Evolutionary conservation across 2,113 vertebrate species (phyloP), one percentile per base, ranked within the genome.

Genomic region (Rhinopomastus cyanomelas): DNA sequence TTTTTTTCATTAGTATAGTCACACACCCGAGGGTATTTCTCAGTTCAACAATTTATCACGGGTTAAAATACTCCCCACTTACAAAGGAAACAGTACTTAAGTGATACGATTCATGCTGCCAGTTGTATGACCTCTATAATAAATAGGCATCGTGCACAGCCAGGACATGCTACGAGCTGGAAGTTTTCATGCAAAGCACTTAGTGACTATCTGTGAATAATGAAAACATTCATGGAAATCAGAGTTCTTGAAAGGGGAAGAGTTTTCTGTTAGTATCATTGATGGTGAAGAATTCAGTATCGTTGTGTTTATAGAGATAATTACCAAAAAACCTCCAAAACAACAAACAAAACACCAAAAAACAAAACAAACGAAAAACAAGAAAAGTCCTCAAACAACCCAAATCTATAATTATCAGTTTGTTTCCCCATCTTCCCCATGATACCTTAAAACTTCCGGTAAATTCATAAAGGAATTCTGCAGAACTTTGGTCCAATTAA

Each of bases 111-210:
- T 95, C 56, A 8, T 37, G 51, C 46, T 87, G 32, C 42, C 29
- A 62, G 5, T 48, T 32, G 56, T 13, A 37, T 17, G 55, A 39
- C 74, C 59, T 76, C 71, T 62, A 7, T 73, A 76, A 69, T 62
- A 76, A 76, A 73, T 17, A 53, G 56, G 36, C 67, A 77, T 14
- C 67, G 21, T 6, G 16, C 74, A 23, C 44, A 66, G 61, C 15
- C 52, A 56, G 76, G 77, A 87, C 69, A 8, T 4, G 53, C 67
- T 61, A 65, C 8, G 15, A 64, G 67, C 55, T 90, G 55, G 30
- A 69, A 82, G 81, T 89, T 93, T 82, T 59, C 59, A 55, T 32
- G 55, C 78, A 48, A 75, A 92, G 44, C 78, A 55, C 66, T 89
- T 42, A 49, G 74, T 48, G 53, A 68, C 53, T 83, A 1, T 66